Evolutionary conservation across 2,113 vertebrate genomes (phyloP).

Genomic region (Meriones unguiculatus): DNA sequence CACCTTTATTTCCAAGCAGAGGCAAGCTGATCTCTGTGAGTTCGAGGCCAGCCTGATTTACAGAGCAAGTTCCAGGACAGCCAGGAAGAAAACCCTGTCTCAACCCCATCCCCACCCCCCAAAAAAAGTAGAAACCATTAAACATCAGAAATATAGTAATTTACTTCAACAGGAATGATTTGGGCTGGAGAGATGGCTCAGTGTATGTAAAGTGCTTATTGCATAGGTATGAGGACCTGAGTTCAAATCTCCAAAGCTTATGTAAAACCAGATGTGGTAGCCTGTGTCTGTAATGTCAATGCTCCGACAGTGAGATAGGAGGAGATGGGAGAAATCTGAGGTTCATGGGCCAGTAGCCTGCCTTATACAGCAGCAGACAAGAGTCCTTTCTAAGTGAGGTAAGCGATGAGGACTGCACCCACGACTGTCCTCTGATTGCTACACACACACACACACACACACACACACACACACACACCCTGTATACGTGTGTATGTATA

Average conservation of each 20-base stretch:
- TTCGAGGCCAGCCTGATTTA: no score
- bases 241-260: not conserved
- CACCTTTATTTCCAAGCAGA: no score
- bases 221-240: not conserved
- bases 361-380: not conserved
- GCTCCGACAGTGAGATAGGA: not conserved
- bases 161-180: not conserved
- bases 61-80: no score
- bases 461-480: not conserved
- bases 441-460: not conserved
- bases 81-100: no score
- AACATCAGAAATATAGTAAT: conserved; percentile 12
- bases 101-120: no score
- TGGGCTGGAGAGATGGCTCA: not conserved
- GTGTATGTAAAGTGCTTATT: not conserved
- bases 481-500: not conserved
- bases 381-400: not conserved
- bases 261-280: not conserved
- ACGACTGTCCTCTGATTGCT: not conserved
- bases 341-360: not conserved
- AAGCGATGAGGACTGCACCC: not conserved
- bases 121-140: not conserved
- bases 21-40: no score
- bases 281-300: not conserved
- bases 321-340: not conserved